Percentiles rank a stretch among this genome's conserved stretches.
Conservation (phyloP, 2,888 invertebrate genomes). For the Lagria hirta region DNA sequence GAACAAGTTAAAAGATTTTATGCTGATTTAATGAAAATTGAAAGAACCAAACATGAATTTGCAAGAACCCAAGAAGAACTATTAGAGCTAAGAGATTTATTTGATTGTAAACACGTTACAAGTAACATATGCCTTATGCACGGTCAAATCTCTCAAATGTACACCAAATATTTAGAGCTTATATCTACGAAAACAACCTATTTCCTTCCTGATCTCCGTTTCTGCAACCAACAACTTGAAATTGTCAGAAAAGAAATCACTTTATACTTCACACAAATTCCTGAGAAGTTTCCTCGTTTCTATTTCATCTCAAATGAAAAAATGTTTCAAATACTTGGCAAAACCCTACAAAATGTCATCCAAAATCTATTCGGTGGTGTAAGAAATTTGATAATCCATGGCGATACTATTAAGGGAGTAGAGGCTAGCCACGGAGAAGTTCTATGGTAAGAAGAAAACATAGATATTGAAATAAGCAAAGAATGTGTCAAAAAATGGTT, state of each 20-base stretch:
- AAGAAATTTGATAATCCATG: conserved; percentile 46
- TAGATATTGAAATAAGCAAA: conserved; percentile 61
- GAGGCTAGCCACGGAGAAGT: conserved; percentile 73
- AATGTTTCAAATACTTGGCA: conserved; percentile 83
- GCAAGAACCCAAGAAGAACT: conserved; percentile 77
- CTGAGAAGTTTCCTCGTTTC: conserved; percentile 77
- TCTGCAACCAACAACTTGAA: conserved; percentile 68
- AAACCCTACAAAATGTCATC: no score
- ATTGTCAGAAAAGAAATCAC: conserved; percentile 77
- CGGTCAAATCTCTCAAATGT: conserved; percentile 34
- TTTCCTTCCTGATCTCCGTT: conserved; percentile 66
- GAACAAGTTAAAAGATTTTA: conserved; percentile 68
- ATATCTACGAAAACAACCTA: conserved; percentile 61
- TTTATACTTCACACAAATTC: conserved; percentile 76
- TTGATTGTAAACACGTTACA: conserved; percentile 75
- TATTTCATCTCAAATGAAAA: conserved; percentile 88
- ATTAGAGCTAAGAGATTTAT: conserved; percentile 79
- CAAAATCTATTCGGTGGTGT: conserved; percentile 15
- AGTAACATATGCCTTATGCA: conserved; percentile 49
- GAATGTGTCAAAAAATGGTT: conserved; percentile 78
- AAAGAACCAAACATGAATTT: conserved; percentile 74
- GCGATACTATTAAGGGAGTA: no score
- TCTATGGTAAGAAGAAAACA: conserved; percentile 61
- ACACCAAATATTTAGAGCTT: conserved; percentile 31
- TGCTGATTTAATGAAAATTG: conserved; percentile 64